Conservation (phyloP, 2,797 vertebrate genomes). For the Chrysocyon brachyurus region DNA sequence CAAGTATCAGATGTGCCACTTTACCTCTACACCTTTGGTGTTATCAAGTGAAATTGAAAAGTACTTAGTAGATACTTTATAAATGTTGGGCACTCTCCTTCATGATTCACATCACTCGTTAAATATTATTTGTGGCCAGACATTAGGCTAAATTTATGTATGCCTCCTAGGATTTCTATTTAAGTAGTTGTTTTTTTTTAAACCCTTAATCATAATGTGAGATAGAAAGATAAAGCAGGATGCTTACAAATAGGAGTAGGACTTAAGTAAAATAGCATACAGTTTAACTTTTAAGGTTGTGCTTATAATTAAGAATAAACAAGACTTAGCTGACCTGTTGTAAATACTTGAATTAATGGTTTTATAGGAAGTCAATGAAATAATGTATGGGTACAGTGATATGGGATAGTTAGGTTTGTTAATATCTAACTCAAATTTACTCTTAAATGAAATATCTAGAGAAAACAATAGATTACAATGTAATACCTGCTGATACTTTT, state of each 20-base stretch:
- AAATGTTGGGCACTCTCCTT: neutral
- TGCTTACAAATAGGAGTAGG: neutral
- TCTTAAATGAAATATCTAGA: constrained; percentile 25
- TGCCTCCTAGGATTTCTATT: neutral
- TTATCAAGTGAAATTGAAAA: neutral
- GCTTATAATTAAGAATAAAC: neutral
- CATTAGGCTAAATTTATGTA: neutral
- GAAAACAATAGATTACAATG: neutral
- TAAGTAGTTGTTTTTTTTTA: neutral
- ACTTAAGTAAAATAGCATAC: neutral
- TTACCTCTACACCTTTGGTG: neutral
- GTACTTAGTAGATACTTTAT: neutral
- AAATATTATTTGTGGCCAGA: constrained; percentile 10
- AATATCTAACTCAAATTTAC: constrained; percentile 4
- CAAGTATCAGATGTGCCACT: neutral
- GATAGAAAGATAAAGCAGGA: neutral
- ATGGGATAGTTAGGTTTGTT: neutral
- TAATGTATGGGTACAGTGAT: neutral
- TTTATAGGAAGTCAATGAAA: constrained; percentile 4
- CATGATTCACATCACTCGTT: neutral
- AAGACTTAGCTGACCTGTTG: neutral
- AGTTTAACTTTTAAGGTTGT: neutral
- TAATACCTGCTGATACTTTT: constrained; percentile 22
- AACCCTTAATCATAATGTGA: neutral
- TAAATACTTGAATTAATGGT: constrained; percentile 25